phyloP scores from a whole-genome alignment of 1,140 invertebrate species.

The Tetramorium alpestre region DNA sequence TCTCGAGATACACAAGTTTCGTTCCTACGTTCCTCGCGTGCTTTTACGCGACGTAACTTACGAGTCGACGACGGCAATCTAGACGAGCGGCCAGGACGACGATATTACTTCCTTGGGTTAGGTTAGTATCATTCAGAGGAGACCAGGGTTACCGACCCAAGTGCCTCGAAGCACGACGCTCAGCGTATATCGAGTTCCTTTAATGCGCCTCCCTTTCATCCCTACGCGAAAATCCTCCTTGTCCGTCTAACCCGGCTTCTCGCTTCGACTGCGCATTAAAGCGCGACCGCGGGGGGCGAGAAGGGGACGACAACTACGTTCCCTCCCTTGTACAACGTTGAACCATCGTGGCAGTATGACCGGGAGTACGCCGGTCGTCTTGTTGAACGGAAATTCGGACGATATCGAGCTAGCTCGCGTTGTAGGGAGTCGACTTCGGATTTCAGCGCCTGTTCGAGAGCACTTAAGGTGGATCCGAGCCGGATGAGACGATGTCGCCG shows the following conservation, averaged over 20 bases:
- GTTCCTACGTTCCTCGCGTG: conserved; percentile 64
- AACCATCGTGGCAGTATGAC: conserved; percentile 46
- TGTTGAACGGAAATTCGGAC: conserved; percentile 68
- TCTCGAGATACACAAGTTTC: conserved; percentile 59
- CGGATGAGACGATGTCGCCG: conserved; percentile 53
- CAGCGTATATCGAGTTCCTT: conserved; percentile 53
- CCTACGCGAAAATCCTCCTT: conserved; percentile 34
- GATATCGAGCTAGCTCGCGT: conserved; percentile 56
- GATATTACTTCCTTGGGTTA: conserved; percentile 76
- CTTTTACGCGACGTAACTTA: conserved; percentile 77
- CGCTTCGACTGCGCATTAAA: conserved; percentile 56
- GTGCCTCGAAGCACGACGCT: conserved; percentile 57
- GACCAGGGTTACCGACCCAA: conserved; percentile 76
- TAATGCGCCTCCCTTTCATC: conserved; percentile 35
- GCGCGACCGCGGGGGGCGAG: not conserved
- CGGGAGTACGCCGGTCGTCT: conserved; percentile 33
- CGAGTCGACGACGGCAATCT: conserved; percentile 68
- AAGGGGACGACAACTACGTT: conserved; percentile 19
- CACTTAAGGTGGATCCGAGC: conserved; percentile 66
- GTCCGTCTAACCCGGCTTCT: conserved; percentile 13
- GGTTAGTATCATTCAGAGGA: conserved; percentile 69
- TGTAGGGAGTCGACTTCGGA: conserved; percentile 18
- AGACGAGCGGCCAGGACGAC: conserved; percentile 67
- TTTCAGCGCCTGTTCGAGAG: conserved; percentile 60
- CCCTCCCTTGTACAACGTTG: conserved; percentile 48